Evolutionary conservation across 1,140 invertebrate genomes (phyloP), one percentile per base, ranked within the genome.

Genomic region (Asbolus verrucosus): DNA sequence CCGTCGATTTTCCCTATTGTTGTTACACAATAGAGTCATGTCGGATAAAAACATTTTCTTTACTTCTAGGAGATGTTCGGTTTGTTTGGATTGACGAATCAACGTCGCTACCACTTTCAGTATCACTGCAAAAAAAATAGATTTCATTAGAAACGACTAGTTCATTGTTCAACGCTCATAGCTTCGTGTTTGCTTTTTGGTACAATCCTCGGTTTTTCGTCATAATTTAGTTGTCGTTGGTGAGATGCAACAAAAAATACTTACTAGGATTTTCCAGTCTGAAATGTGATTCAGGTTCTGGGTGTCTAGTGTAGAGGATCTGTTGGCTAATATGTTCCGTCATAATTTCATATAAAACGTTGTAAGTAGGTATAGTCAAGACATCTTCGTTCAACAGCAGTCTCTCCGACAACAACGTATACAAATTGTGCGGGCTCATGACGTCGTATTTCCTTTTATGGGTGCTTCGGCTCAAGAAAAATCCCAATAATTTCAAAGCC

Each of bases 271-370:
- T 99, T 85, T 99, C 97, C 66, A 99, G 86, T 72, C 95, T 88
- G 83, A 94, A 97, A 81, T 95, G 93, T 43, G 93, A 94, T 81
- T 98, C 96, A 15, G 96, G 95, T 81, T 98, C 95, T 0, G 94
- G 90, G 83, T 97, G 95, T 80, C 92, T 90, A 6, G 93, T 92
- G 80, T 95, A 94, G 14, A 96, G 83, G 75, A 98, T 95, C 83
- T 98, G 94, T 81, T 97, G 94, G 63, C 92, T 94, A 70, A 99
- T 96, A 78, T 97, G 93, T 82, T 99, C 97, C 0, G 96, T 98
- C 85, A 99, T 89, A 79, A 98, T 94, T 89, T 99, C 98, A 84
- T 98, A 99, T n/a, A 99, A 88, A 68, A 97, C 96, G 85, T 99
- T 98, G 86, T 99, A 99, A 6, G 94, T 97, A 31, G 96, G 91